A percentile compares a stretch with the other conserved stretches of the same genome.
These are phyloP conservation scores for Mesorhabditis belari DNA, from an alignment of 2,888 invertebrate species.

Conservation along the genomic window DNA sequence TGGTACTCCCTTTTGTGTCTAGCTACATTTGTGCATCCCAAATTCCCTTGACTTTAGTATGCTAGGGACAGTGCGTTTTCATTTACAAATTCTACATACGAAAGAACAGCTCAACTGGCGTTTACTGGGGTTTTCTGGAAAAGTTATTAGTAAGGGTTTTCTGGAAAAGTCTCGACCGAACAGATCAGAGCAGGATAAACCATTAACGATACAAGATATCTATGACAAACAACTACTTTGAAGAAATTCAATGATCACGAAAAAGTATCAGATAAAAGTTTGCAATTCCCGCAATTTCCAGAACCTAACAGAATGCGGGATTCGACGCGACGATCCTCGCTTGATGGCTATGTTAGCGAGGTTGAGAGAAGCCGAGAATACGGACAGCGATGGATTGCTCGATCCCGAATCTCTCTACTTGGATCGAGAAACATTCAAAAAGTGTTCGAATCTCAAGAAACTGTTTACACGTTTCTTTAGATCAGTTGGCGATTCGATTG, in stretches of 20 bases:
- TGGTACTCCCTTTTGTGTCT: no score
- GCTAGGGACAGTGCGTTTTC: no score
- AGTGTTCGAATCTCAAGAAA: conserved; percentile 6
- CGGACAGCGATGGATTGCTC: conserved; percentile 23
- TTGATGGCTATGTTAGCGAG: conserved; percentile 27
- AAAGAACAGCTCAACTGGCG: no score
- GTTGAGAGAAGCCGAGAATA: conserved; percentile 25
- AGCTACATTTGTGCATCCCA: no score
- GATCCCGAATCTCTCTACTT: conserved; percentile 28
- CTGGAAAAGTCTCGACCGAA: no score
- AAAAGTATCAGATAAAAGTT: not conserved
- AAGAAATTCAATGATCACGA: not conserved
- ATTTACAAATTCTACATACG: no score
- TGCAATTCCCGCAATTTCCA: conserved; percentile 6
- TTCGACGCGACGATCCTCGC: conserved; percentile 37
- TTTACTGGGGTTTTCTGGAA: no score
- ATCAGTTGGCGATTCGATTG: conserved; percentile 46
- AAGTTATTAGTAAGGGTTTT: no score
- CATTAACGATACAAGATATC: no score
- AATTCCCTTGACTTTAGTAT: no score
- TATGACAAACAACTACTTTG: not conserved
- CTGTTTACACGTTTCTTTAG: conserved; percentile 12
- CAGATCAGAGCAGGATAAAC: no score
- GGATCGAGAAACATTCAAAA: conserved; percentile 34
- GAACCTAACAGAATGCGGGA: conserved; percentile 33